Percentiles rank a stretch among this genome's conserved stretches.
Evolutionary conservation across 2,797 vertebrate species (phyloP).

Genomic region (Pachyuromys duprasi): DNA sequence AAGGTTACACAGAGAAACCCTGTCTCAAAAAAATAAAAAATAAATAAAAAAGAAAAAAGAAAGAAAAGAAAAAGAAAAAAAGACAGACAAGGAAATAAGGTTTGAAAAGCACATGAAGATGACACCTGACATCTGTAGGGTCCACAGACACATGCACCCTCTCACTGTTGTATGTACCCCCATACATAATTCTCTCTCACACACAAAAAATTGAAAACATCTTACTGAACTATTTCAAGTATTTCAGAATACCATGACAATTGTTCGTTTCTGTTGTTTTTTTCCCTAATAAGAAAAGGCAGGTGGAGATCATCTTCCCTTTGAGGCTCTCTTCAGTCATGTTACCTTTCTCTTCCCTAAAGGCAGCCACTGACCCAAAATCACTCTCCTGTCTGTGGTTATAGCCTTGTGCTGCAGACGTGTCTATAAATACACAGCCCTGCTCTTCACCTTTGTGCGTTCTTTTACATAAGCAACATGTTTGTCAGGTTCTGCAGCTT

Average conservation of each 20-base stretch:
- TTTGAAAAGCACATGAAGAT: not conserved
- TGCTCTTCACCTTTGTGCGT: not conserved
- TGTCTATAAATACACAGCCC: not conserved
- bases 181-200: not conserved
- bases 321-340: not conserved
- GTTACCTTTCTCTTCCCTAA: constrained; percentile 25
- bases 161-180: too few relatives aligned
- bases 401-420: not conserved
- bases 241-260: not conserved
- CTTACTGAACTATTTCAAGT: not conserved
- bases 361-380: constrained; percentile 51
- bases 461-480: not conserved
- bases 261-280: not conserved
- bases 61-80: not conserved
- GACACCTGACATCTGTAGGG: not conserved
- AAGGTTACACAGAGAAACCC: not conserved
- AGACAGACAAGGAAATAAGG: not conserved
- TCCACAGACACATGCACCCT: not conserved
- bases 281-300: not conserved
- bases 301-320: not conserved
- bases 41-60: accelerated
- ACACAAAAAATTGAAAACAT: not conserved
- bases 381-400: not conserved
- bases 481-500: not conserved
- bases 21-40: not conserved